Evolutionary conservation across 2,113 vertebrate species (phyloP).

Genomic region (Andinoacara biseriatus): DNA sequence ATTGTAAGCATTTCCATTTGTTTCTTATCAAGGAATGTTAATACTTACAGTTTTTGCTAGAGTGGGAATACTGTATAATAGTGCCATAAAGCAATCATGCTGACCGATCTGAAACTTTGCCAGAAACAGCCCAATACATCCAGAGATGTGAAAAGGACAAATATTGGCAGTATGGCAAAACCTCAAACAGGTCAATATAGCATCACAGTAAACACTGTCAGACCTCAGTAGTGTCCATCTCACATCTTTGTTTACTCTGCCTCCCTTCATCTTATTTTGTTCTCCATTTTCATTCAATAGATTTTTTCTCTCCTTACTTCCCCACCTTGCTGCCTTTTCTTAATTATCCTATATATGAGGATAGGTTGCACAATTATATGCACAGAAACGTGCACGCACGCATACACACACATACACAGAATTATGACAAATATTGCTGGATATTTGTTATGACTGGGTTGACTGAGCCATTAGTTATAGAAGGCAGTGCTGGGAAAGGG

Average conservation of each 20-base stretch:
- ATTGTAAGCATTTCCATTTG: background rate
- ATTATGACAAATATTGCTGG: slow-evolving; percentile 80
- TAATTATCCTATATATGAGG: slow-evolving; percentile 53
- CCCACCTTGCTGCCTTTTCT: slow-evolving; percentile 51
- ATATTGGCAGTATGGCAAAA: background rate
- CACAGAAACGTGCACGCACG: background rate
- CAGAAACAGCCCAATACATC: background rate
- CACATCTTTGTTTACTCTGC: slow-evolving; percentile 27
- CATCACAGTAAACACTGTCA: background rate
- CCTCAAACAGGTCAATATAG: background rate
- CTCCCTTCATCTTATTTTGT: background rate
- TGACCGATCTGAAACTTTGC: background rate
- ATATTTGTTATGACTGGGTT: slow-evolving; percentile 83
- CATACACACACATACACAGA: slow-evolving; percentile 51
- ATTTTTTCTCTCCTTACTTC: slow-evolving; percentile 20
- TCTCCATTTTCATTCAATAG: background rate
- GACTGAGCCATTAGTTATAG: slow-evolving; percentile 83
- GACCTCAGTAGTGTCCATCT: background rate
- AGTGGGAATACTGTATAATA: background rate
- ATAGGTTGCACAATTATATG: slow-evolving; percentile 45
- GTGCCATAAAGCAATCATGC: background rate
- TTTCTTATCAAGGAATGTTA: background rate
- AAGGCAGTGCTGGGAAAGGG: slow-evolving; percentile 76
- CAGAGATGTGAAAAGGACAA: background rate
- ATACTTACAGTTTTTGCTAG: background rate